Evolutionary conservation across 2,888 invertebrate species (phyloP), one percentile per base, ranked within the genome.

Genomic region (Adineta ricciae): DNA sequence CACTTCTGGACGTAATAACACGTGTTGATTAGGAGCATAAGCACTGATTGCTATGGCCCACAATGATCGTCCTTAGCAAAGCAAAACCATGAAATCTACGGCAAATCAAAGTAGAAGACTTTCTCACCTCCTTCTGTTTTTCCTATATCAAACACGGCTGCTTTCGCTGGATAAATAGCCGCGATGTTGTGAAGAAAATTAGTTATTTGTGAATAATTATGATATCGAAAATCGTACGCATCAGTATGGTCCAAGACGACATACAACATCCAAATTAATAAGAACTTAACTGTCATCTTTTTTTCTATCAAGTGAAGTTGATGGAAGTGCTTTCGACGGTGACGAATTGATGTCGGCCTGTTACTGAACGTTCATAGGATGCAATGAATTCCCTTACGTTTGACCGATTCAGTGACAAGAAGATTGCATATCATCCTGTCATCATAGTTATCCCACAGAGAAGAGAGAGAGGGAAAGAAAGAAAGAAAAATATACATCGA

Each of bases 1-100:
- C 7, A 90, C 88, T 73, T 88, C 88, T 14, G 89, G 88, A 84
- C 87, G 46, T 38, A 86, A 41, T 56, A 78, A 3, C 7, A 84
- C 46, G 52, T 85, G 85, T 27, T n/a, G 8, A 83, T 84, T 52
- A 4, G 85, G 85, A 27, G 72, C 32, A 41, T 41, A 52, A 27
- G 78, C 73, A 27, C 83, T 46, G 16, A 85, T 4, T 36, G 85
- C 85, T 21, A 85, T 19, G 24, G 83, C 85, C 85, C 85, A 85
- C 78, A 85, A 52, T 49, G 83, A 83, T 54, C 83, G 52, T 46
- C 78, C 78, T 78, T 32, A 9, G 36, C 19, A 72, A 8, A 72
- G 21, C 9, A 72, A n/a, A 32, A 72, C 11, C 46, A 46, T 8
- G 8, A 46, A 46, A 46, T 5, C 11, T 8, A 46, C 5, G 46